These are phyloP conservation scores for Polydrusus tereticollis DNA, from an alignment of 2,888 invertebrate species.

Conservation along the genomic window DNA sequence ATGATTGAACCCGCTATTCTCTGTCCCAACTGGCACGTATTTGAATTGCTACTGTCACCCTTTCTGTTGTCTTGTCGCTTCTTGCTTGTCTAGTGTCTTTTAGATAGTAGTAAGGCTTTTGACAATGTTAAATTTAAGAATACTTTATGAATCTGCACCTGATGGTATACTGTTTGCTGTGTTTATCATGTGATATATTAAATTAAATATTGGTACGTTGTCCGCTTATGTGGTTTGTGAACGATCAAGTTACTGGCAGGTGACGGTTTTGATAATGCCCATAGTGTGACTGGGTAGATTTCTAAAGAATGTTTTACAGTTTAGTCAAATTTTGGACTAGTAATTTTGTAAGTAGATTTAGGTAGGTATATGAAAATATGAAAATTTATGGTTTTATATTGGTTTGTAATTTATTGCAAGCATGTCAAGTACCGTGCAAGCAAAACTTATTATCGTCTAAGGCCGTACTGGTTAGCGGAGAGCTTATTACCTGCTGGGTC, in stretches of 20 bases:
- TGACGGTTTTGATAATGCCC: neutral
- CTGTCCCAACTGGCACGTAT: conserved; percentile 50
- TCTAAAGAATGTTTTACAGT: neutral
- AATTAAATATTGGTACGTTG: no score
- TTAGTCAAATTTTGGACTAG: neutral
- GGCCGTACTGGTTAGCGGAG: no score
- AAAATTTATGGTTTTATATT: neutral
- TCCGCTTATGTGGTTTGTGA: neutral
- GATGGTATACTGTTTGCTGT: neutral
- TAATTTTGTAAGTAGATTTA: conserved; percentile 4
- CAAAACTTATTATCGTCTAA: no score
- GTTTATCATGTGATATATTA: no score
- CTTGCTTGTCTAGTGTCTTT: conserved; percentile 34
- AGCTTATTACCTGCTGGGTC: no score
- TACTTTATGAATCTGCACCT: neutral
- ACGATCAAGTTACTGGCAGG: neutral
- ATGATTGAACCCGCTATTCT: conserved; percentile 43
- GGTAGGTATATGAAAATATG: neutral
- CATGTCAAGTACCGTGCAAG: no score
- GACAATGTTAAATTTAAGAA: neutral
- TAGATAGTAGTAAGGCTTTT: conserved; percentile 30
- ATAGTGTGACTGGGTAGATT: conserved; percentile 8
- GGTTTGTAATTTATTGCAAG: neutral
- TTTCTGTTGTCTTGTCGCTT: conserved; percentile 35
- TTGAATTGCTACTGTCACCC: conserved; percentile 40